Base-by-base conservation (phyloP, 2,888 invertebrate species). In the Zhengitettix transpicula region DNA sequence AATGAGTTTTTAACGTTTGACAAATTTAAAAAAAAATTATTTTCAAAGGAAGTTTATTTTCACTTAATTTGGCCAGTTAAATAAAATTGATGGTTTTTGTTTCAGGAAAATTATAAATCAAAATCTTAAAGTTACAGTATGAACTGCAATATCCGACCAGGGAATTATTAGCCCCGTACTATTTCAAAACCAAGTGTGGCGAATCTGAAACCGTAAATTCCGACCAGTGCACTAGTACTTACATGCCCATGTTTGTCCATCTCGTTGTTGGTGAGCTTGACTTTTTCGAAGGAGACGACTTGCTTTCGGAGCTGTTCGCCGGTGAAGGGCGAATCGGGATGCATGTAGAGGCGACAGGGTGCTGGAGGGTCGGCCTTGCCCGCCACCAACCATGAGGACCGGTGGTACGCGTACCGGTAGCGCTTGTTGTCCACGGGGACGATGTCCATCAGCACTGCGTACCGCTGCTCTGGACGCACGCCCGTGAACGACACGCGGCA, bases 251-350 rank as follows among this genome's bases (percentile, higher is more conserved):
- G 80, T 69, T 84, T 84, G 71, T 85, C 85, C 80, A 87, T 81
- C 73, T 88, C 87, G 73, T 89, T 89, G 73, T 89, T 89, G 67
- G 89, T 89, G 62, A 89, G 78, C 71, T 89, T 89, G 68, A 88
- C 84, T 73, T 89, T 89, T 72, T 89, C 89, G 74, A 89, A 89
- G 52, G 86, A 85, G 62, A 89, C 83, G 64, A 86, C 84, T 71
- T 87, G 87, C 69, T 87, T 86, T 67, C 81, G 77, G 58, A 89
- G 80, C 69, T 87, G 87, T 66, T 87, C 86, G 1, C 85, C 86
- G 56, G 83, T 83, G 72, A 84, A 87, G n/a, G 88, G 87, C 1
- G 84, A 84, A 71, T 89, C 88, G 1, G 88, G 88, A 72, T 89
- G 88, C 58, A 84, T 79, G 75, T 88, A 87, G 65, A 87, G 79